phyloP scores from a whole-genome alignment of 1,140 invertebrate species.

The Maniola jurtina region DNA sequence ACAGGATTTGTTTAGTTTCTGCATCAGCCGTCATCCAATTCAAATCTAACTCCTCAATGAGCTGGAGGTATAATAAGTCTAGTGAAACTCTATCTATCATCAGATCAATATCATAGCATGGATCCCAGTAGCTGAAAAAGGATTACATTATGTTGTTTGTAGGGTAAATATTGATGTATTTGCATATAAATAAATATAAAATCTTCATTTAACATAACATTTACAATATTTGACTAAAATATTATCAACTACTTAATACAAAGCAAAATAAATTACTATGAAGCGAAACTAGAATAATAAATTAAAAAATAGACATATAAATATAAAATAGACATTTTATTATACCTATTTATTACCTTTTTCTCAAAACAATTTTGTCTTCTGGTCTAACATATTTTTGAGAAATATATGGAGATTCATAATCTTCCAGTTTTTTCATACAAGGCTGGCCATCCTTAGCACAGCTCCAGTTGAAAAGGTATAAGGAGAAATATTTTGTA shows the following conservation, averaged over 20 bases:
- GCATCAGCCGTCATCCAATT: conserved; percentile 89
- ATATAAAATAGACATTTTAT: no score
- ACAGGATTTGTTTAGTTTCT: conserved; percentile 85
- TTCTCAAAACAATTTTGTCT: conserved; percentile 86
- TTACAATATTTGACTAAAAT: no score
- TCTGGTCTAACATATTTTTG: conserved; percentile 82
- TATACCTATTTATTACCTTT: conserved; percentile 79
- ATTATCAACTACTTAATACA: no score
- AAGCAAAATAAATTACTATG: no score
- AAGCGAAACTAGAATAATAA: no score
- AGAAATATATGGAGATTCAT: conserved; percentile 97
- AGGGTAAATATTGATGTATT: no score
- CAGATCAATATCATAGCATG: conserved; percentile 89
- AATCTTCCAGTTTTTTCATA: conserved; percentile 93
- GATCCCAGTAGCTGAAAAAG: conserved; percentile 92
- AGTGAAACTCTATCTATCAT: conserved; percentile 89
- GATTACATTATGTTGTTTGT: neutral
- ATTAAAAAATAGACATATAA: no score
- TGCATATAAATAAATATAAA: no score
- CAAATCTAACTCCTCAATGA: conserved; percentile 89
- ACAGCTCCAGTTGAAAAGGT: conserved; percentile 87
- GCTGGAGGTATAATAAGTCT: conserved; percentile 94
- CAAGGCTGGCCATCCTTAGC: conserved; percentile 86
- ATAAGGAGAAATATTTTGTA: conserved; percentile 93
- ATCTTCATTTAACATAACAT: no score